phyloP scores from a whole-genome alignment of 2,797 vertebrate species.

The Bucorvus abyssinicus region DNA sequence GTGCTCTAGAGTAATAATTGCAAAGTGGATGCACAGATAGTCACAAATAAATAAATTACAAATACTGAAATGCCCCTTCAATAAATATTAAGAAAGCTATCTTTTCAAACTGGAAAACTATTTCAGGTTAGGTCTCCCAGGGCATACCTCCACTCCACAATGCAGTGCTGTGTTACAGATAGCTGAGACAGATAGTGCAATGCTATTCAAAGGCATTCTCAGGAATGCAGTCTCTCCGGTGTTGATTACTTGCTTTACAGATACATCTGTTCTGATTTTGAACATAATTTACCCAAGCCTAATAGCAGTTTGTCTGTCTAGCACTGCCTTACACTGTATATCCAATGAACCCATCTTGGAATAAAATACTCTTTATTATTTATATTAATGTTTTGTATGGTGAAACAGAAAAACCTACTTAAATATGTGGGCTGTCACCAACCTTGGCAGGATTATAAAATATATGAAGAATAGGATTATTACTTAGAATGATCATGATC shows the following conservation, averaged over 20 bases:
- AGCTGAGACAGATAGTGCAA: background rate
- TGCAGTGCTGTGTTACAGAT: background rate
- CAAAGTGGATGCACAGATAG: background rate
- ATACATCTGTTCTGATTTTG: background rate
- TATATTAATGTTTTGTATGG: background rate
- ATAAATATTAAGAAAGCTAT: background rate
- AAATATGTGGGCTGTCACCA: background rate
- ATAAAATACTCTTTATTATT: background rate
- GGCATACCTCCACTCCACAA: background rate
- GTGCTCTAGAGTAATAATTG: background rate
- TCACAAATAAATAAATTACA: background rate
- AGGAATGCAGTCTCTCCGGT: background rate
- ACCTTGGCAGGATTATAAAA: background rate
- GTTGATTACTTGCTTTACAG: background rate
- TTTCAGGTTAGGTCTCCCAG: background rate
- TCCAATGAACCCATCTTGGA: background rate
- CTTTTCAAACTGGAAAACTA: background rate
- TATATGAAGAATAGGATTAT: background rate
- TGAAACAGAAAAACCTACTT: background rate
- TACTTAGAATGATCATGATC: background rate
- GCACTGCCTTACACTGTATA: background rate
- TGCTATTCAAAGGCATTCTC: background rate
- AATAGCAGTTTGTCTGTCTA: background rate
- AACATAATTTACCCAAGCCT: background rate
- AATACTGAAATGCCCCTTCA: fast-evolving